Conservation (phyloP, 2,113 vertebrate genomes). For the Proterorhinus semilunaris region DNA sequence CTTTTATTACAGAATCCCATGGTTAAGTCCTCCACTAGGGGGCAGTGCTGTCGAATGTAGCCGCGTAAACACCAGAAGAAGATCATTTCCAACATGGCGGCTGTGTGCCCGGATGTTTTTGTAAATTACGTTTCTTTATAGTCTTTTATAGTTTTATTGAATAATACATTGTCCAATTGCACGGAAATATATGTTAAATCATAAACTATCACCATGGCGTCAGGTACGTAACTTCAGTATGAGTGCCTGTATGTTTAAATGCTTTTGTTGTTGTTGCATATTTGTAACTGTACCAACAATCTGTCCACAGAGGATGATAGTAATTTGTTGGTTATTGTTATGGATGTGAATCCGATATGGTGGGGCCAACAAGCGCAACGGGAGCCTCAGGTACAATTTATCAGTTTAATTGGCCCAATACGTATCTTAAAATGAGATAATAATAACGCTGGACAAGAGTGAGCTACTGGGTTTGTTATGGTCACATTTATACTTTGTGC, state of each 20-base stretch:
- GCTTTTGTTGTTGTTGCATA: not conserved
- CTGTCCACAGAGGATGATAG: slow-evolving; percentile 84
- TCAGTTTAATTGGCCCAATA: not conserved
- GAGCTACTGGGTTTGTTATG: too few species aligned
- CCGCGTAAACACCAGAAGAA: too few species aligned
- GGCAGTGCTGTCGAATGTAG: not conserved
- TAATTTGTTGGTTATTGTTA: slow-evolving; percentile 87
- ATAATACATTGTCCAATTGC: not conserved
- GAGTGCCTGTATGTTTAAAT: too few species aligned
- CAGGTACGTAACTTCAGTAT: not conserved
- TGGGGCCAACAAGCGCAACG: slow-evolving; percentile 90
- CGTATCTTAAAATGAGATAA: too few species aligned
- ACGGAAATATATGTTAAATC: not conserved
- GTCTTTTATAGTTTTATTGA: not conserved
- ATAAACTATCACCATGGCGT: not conserved
- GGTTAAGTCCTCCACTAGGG: not conserved
- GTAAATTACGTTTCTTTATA: not conserved
- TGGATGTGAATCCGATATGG: slow-evolving; percentile 96
- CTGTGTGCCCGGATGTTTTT: not conserved
- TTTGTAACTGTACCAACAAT: not conserved
- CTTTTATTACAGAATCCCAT: too few species aligned
- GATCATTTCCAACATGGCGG: not conserved
- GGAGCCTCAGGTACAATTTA: slow-evolving; percentile 80
- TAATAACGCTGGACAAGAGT: too few species aligned
- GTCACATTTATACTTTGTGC: too few species aligned